Conservation (phyloP, 2,797 vertebrate genomes). For the Orestias chungarensis region DNA sequence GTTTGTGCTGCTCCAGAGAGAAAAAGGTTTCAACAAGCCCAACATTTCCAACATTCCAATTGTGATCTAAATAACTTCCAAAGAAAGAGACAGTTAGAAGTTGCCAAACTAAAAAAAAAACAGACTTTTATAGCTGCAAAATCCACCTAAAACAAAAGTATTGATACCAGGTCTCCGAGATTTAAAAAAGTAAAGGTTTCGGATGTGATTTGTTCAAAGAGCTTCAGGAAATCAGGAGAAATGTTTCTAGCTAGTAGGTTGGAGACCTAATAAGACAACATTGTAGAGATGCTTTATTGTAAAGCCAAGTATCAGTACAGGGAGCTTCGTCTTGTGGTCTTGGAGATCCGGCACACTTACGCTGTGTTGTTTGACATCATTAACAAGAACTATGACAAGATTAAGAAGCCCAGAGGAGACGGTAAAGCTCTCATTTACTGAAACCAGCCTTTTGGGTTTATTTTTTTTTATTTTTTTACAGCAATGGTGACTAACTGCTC, state of each 20-base stretch:
- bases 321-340: too few relatives aligned
- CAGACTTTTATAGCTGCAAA: too few relatives aligned
- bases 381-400: conserved; percentile 91
- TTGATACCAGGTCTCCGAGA: not conserved
- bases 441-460: conserved; percentile 30
- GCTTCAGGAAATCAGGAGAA: not conserved
- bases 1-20: conserved; percentile 14
- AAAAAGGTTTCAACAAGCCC: conserved; percentile 23
- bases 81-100: not conserved
- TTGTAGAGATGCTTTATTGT: not conserved
- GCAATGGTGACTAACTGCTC: not conserved
- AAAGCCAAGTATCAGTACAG: too few relatives aligned
- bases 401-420: conserved; percentile 90
- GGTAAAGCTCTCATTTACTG: conserved; percentile 91
- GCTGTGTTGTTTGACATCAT: conserved; percentile 89
- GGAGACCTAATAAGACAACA: not conserved
- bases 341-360: too few relatives aligned
- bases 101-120: too few relatives aligned
- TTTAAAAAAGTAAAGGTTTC: not conserved
- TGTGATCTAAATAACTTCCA: too few relatives aligned
- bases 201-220: not conserved
- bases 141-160: too few relatives aligned
- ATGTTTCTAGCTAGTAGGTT: not conserved
- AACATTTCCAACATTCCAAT: conserved; percentile 13
- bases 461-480: not conserved